Evolutionary conservation across 2,888 invertebrate species (phyloP), one percentile per base, ranked within the genome.

Genomic region (Sarcophaga variegata): DNA sequence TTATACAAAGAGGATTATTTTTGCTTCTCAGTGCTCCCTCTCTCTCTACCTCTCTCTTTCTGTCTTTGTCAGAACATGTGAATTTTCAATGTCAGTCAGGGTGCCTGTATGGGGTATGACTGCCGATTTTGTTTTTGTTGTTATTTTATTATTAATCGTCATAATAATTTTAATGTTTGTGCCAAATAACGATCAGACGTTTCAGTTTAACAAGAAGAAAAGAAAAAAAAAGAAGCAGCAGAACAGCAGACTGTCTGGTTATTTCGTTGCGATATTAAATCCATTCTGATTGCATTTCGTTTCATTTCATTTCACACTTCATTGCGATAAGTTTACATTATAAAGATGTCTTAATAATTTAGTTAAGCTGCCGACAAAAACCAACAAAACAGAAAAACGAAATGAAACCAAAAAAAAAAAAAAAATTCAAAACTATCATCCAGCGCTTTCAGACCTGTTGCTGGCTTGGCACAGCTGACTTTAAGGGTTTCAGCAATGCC

Each of bases 261-360:
- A 37, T 62, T 70, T 75, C 25, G 20, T 77, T 78, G 10, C 37
- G 74, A 60, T 75, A 81, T 79, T 84, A 87, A 87, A 87, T 87
- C 84, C 87, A 82, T 67, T 87, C 81, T 87, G 81, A 87, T 87
- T 84, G 84, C 87, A 87, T 88, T 89, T 89, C 88, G 83, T 88
- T 88, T 85, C 83, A 88, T 88, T 88, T 88, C 91, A 91, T 90
- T 92, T 92, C 91, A 92, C 91, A 92, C 91, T 92, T 92, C 92
- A 92, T 91, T 92, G 92, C 91, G 92, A 92, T 91, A 87, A 87
- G 84, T 84, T 87, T 90, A 90, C 90, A 82, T 91, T 89, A 92
- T 92, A 91, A 92, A 92, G 92, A 91, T 91, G 91, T 91, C 91
- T 92, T 92, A 91, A 92, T 91, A 92, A 92, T 91, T 92, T 91